Percentiles rank a stretch among this genome's conserved stretches.
Conservation (phyloP, 2,888 invertebrate species). For the Andrena fulva region DNA sequence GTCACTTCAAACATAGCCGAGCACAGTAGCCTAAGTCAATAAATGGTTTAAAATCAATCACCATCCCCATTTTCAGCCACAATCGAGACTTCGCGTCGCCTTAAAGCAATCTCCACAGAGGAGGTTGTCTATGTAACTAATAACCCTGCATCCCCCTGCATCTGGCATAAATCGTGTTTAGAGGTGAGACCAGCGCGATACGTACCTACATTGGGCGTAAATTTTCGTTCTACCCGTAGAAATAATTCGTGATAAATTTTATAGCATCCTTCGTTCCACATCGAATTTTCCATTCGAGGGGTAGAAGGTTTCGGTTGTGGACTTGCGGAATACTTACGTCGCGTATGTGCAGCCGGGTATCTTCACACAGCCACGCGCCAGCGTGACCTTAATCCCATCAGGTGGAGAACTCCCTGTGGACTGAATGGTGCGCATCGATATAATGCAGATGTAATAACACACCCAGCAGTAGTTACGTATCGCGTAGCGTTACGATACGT, state of each 20-base stretch:
- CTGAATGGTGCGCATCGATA: slow-evolving; percentile 49
- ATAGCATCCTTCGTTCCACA: too few species aligned
- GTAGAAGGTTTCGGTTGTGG: too few species aligned
- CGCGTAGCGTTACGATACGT: slow-evolving; percentile 51
- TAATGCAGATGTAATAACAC: slow-evolving; percentile 68
- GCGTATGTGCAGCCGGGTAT: neutral
- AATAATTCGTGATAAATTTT: too few species aligned
- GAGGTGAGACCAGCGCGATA: neutral
- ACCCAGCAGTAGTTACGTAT: slow-evolving; percentile 54
- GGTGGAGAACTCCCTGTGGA: slow-evolving; percentile 27
- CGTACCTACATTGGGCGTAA: neutral
- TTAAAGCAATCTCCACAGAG: neutral
- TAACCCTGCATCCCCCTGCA: slow-evolving; percentile 18
- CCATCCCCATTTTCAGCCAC: neutral
- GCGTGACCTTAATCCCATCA: slow-evolving; percentile 55
- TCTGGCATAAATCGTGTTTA: neutral
- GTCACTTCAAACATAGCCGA: neutral
- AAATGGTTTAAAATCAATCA: slow-evolving; percentile 16
- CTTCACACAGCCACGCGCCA: slow-evolving; percentile 11
- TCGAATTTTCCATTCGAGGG: too few species aligned
- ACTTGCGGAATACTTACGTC: neutral
- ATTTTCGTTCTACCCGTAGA: too few species aligned
- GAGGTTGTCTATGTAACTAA: slow-evolving; percentile 18
- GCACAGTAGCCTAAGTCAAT: neutral
- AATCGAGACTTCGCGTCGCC: slow-evolving; percentile 15